phyloP scores from a whole-genome alignment of 2,113 vertebrate genomes.

The Dromas ardeola region DNA sequence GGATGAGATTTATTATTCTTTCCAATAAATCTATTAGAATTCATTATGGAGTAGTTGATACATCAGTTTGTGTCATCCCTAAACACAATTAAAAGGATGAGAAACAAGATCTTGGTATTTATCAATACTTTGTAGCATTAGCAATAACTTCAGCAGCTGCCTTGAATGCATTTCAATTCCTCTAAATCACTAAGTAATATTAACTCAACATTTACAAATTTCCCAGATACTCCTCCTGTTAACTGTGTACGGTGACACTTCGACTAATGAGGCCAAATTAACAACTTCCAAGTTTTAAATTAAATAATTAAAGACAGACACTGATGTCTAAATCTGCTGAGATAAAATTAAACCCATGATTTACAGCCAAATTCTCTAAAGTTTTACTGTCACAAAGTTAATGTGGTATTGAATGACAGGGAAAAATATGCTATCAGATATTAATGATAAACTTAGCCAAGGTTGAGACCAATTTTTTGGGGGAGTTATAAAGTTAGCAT shows the following conservation, averaged over 20 bases:
- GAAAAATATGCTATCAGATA: not conserved
- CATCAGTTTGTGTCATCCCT: not conserved
- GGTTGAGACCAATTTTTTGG: not conserved
- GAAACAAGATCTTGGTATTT: not conserved
- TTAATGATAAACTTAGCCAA: not conserved
- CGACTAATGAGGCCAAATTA: not conserved
- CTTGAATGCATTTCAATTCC: not conserved
- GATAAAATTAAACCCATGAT: not conserved
- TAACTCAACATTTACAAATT: not conserved
- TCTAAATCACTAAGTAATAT: not conserved
- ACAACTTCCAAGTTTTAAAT: slow-evolving; percentile 6
- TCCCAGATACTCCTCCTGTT: not conserved
- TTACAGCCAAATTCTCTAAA: not conserved
- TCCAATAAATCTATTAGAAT: not conserved
- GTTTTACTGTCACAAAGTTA: not conserved
- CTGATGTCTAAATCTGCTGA: not conserved
- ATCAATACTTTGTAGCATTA: not conserved
- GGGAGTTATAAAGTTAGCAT: not conserved
- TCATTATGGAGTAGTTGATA: not conserved
- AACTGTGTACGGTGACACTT: not conserved
- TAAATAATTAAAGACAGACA: not conserved
- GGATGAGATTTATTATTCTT: not conserved
- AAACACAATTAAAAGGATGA: not conserved
- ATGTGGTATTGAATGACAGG: not conserved
- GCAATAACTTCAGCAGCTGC: not conserved